These are phyloP conservation scores for Bostrychus sinensis DNA, from an alignment of 2,113 vertebrate genomes.

Conservation along the genomic window DNA sequence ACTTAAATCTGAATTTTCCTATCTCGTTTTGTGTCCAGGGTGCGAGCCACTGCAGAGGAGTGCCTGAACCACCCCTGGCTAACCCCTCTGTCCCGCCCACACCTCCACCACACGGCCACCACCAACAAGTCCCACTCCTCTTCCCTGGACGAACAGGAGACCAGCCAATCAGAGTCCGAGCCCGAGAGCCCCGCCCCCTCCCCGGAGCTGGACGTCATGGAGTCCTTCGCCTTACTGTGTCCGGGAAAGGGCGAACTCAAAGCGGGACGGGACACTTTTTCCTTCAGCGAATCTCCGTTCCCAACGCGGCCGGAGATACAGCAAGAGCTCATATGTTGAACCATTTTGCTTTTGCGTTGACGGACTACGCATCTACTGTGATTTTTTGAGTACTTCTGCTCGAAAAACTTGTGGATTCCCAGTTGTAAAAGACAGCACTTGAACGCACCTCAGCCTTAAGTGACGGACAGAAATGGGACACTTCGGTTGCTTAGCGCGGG, in stretches of 20 bases:
- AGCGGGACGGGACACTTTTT: slow-evolving; percentile 73
- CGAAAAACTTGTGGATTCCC: not conserved
- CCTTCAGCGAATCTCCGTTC: slow-evolving; percentile 74
- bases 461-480: not conserved
- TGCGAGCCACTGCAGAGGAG: slow-evolving; percentile 81
- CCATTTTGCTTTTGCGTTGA: not conserved
- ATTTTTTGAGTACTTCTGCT: slow-evolving; percentile 6
- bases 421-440: not conserved
- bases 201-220: slow-evolving; percentile 74
- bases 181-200: slow-evolving; percentile 75
- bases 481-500: not conserved
- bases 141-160: slow-evolving; percentile 72
- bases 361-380: too few relatives aligned
- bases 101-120: slow-evolving; percentile 47
- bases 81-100: slow-evolving; percentile 33
- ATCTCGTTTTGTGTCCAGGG: slow-evolving; percentile 62
- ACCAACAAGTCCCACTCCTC: slow-evolving; percentile 44
- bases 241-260: slow-evolving; percentile 77
- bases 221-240: slow-evolving; percentile 65
- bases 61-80: slow-evolving; percentile 84
- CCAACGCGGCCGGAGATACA: slow-evolving; percentile 75
- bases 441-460: not conserved
- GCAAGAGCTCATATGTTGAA: slow-evolving; percentile 82
- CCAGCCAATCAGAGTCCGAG: slow-evolving; percentile 78
- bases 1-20: not conserved